A percentile compares a stretch with the other conserved stretches of the same genome.
phyloP scores from a whole-genome alignment of 2,797 vertebrate species.

The Cyprinodon diabolis region DNA sequence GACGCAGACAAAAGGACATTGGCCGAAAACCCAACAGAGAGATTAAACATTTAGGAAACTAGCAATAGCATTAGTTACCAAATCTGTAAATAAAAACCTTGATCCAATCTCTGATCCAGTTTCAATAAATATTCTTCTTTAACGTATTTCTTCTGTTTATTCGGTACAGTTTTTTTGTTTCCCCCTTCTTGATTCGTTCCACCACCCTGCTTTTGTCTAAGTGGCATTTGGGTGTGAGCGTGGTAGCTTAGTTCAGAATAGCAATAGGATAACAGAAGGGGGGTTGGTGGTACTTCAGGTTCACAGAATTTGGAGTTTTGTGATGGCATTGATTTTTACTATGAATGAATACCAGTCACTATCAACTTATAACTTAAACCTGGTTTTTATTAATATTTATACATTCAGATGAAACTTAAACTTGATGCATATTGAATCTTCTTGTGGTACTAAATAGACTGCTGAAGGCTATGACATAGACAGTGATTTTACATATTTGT shows the following conservation, averaged over 20 bases:
- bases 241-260: slow-evolving; percentile 7
- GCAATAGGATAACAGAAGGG: neutral
- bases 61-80: too few species aligned
- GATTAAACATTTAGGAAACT: too few species aligned
- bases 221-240: slow-evolving; percentile 32
- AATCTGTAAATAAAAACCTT: too few species aligned
- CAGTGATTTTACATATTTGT: neutral
- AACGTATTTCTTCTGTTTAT: neutral
- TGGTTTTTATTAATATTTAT: neutral
- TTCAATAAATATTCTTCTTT: neutral
- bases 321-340: slow-evolving; percentile 1
- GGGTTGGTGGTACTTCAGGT: neutral
- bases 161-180: slow-evolving; percentile 9
- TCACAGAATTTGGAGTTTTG: neutral
- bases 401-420: neutral
- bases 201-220: slow-evolving; percentile 2
- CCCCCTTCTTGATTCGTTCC: slow-evolving; percentile 2
- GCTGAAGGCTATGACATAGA: neutral
- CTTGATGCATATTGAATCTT: neutral
- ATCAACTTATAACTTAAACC: neutral
- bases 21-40: too few species aligned
- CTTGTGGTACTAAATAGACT: neutral
- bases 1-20: too few species aligned
- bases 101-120: too few species aligned
- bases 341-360: neutral